Evolutionary conservation across 2,888 invertebrate species (phyloP).

Genomic region (Calliscelio sp.): DNA sequence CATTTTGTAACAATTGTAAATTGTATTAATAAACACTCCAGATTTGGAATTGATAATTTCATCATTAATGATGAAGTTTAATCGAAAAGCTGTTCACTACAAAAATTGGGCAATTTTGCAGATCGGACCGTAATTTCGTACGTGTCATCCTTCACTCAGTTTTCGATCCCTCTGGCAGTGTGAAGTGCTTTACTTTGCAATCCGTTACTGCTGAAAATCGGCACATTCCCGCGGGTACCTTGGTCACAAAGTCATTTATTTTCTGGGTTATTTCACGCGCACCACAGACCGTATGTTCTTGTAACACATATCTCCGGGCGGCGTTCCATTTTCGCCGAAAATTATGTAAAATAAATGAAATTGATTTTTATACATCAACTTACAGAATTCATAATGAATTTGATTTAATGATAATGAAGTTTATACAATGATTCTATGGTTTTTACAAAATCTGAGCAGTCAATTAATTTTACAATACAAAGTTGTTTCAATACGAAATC

Average conservation of each 20-base stretch:
- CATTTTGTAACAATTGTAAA: too few species aligned
- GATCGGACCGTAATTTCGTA: background rate
- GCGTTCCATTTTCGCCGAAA: slow-evolving; percentile 61
- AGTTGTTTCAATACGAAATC: too few species aligned
- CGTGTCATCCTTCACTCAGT: slow-evolving; percentile 34
- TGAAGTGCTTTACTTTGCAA: slow-evolving; percentile 54
- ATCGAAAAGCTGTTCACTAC: too few species aligned
- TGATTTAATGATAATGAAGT: too few species aligned
- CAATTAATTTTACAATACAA: background rate
- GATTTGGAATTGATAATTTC: too few species aligned
- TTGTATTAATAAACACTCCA: too few species aligned
- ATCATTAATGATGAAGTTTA: too few species aligned
- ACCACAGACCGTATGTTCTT: slow-evolving; percentile 42
- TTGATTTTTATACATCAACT: too few species aligned
- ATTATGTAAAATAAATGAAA: slow-evolving; percentile 64
- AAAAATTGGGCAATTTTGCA: background rate
- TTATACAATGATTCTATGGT: slow-evolving; percentile 26
- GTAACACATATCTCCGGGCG: slow-evolving; percentile 39
- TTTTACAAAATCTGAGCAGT: background rate
- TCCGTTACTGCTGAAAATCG: slow-evolving; percentile 62
- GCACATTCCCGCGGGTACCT: slow-evolving; percentile 64
- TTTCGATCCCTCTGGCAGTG: slow-evolving; percentile 41
- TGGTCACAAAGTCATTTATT: slow-evolving; percentile 68
- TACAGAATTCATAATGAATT: too few species aligned
- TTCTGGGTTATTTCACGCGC: slow-evolving; percentile 63